A percentile compares a stretch with the other conserved stretches of the same genome.
These are phyloP conservation scores for Sebastolobus altivelis DNA, from an alignment of 2,797 vertebrate genomes.

Conservation along the genomic window DNA sequence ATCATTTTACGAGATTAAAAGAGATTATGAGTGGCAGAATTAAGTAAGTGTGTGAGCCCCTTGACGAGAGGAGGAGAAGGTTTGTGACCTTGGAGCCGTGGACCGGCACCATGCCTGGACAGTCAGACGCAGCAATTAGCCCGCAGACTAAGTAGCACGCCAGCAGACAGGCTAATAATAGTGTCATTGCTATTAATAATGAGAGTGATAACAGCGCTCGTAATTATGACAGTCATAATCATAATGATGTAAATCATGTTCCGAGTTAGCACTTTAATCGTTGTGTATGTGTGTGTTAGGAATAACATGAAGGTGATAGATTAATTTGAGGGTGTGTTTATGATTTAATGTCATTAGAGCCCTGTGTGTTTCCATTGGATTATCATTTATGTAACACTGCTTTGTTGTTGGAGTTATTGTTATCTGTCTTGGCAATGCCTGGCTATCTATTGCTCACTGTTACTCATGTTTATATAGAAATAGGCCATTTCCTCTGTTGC, in stretches of 20 bases:
- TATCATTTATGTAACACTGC: conserved; percentile 66
- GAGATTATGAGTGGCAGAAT: conserved; percentile 88
- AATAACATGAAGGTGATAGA: conserved; percentile 72
- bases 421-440: conserved; percentile 58
- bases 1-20: conserved; percentile 87
- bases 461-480: conserved; percentile 21
- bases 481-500: neutral
- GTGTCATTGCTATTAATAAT: conserved; percentile 84
- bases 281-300: conserved; percentile 42
- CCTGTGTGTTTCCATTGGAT: conserved; percentile 59
- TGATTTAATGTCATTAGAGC: conserved; percentile 78
- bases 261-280: conserved; percentile 76
- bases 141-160: conserved; percentile 62
- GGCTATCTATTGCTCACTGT: conserved; percentile 16
- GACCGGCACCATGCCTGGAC: conserved; percentile 69
- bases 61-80: conserved; percentile 68
- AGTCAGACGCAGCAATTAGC: conserved; percentile 77
- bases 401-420: conserved; percentile 59
- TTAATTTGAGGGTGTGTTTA: conserved; percentile 76
- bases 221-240: conserved; percentile 85
- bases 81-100: conserved; percentile 71
- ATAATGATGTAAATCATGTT: conserved; percentile 85
- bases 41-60: conserved; percentile 84
- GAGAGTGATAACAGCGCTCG: conserved; percentile 76
- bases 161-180: conserved; percentile 77